Evolutionary conservation across 2,113 vertebrate species (phyloP).

Genomic region (Eonycteris spelaea): DNA sequence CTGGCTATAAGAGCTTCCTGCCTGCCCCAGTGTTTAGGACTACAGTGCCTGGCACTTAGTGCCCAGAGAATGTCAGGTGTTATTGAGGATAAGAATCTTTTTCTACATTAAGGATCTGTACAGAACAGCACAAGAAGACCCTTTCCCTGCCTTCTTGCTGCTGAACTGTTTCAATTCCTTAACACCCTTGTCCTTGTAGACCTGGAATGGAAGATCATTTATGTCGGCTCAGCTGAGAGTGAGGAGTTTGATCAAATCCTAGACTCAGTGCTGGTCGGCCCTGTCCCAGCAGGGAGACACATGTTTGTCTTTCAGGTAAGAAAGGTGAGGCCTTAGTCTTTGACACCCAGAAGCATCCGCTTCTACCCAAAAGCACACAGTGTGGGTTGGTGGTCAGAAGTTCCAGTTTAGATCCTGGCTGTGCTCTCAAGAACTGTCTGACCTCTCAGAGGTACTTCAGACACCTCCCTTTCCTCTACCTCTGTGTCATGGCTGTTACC

Average conservation of each 20-base stretch:
- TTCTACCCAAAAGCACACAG: not conserved
- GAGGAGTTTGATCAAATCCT: conserved; percentile 93
- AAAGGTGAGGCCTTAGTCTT: not conserved
- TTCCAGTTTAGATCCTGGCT: not conserved
- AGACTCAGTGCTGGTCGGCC: conserved; percentile 93
- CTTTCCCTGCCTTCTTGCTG: not conserved
- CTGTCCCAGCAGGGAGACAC: conserved; percentile 92
- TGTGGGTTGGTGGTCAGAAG: not conserved
- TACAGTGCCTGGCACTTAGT: not conserved
- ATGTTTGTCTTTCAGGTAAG: conserved; percentile 96
- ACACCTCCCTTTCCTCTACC: not conserved
- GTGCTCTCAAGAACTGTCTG: not conserved
- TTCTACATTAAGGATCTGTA: not conserved
- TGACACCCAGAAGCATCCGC: not conserved
- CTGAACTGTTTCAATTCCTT: not conserved
- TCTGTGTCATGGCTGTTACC: not conserved
- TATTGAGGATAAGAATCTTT: not conserved
- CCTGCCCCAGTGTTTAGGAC: not conserved
- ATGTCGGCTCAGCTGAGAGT: conserved; percentile 94
- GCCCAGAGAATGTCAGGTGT: not conserved
- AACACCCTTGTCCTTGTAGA: conserved; percentile 78
- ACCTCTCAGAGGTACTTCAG: not conserved
- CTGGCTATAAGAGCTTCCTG: not conserved
- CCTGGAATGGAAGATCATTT: conserved; percentile 95
- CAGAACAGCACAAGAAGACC: not conserved